These are phyloP conservation scores for Drusus annulatus DNA, from an alignment of 1,140 invertebrate species.

Conservation along the genomic window DNA sequence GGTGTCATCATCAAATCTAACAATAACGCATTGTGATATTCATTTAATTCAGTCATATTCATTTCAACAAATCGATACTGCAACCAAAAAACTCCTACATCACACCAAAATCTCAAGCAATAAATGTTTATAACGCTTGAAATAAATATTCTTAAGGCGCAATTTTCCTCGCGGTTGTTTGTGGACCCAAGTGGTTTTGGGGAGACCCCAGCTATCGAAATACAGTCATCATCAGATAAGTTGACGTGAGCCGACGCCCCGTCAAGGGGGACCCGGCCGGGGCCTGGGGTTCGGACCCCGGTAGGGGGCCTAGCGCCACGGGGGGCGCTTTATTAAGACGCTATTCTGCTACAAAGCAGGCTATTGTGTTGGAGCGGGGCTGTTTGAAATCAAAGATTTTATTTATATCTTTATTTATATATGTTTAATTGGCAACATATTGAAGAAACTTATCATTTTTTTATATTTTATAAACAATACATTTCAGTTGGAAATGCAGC, in stretches of 20 bases:
- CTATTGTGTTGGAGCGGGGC: conserved; percentile 49
- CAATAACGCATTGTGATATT: conserved; percentile 35
- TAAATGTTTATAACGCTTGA: not conserved
- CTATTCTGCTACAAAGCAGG: conserved; percentile 57
- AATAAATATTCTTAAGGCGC: not conserved
- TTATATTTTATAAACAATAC: too few relatives aligned
- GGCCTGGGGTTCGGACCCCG: not conserved
- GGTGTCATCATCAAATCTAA: conserved; percentile 39
- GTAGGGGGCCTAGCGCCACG: conserved; percentile 45
- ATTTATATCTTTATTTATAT: not conserved
- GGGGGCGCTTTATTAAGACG: conserved; percentile 58
- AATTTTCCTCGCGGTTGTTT: not conserved
- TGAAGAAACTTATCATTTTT: too few relatives aligned
- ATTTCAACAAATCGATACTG: conserved; percentile 24
- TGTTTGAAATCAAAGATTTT: conserved; percentile 26
- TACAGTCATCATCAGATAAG: conserved; percentile 39
- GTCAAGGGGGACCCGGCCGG: conserved; percentile 11
- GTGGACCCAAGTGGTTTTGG: not conserved
- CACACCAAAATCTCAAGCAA: not conserved
- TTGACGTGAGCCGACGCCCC: conserved; percentile 27
- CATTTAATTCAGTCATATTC: conserved; percentile 19
- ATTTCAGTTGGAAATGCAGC: too few relatives aligned
- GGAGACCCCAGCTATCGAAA: not conserved
- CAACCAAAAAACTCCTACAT: not conserved
- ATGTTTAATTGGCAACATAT: too few relatives aligned